These are phyloP conservation scores for Cairina moschata DNA, from an alignment of 2,113 vertebrate species.

Conservation along the genomic window DNA sequence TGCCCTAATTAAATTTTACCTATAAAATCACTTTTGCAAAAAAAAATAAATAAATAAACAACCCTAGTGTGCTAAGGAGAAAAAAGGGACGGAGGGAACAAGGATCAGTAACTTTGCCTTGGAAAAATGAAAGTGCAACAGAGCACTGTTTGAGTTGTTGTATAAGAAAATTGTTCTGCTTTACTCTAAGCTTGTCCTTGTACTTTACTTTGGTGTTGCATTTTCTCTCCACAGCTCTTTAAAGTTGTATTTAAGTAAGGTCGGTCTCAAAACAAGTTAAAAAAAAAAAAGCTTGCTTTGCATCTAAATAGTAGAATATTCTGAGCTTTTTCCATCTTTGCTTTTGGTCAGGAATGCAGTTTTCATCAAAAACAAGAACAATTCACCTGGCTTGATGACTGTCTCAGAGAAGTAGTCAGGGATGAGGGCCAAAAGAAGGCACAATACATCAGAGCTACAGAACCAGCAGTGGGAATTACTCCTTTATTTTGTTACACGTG, in stretches of 20 bases:
- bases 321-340: background rate
- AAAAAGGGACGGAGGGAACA: background rate
- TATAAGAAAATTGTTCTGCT: background rate
- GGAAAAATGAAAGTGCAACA: background rate
- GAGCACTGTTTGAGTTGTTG: background rate
- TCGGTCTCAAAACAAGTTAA: background rate
- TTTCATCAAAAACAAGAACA: background rate
- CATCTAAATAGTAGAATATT: background rate
- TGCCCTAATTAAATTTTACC: background rate
- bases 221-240: background rate
- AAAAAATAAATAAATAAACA: background rate
- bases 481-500: background rate
- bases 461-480: background rate
- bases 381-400: background rate
- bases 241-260: background rate
- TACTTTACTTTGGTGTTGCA: background rate
- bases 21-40: background rate
- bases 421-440: background rate
- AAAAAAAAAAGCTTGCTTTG: background rate
- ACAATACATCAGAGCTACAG: background rate
- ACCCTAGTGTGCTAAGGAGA: background rate
- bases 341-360: background rate
- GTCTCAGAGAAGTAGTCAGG: background rate
- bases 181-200: background rate
- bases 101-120: background rate